These are phyloP conservation scores for Epirrhoe tristata DNA, from an alignment of 2,888 invertebrate genomes.

Conservation along the genomic window DNA sequence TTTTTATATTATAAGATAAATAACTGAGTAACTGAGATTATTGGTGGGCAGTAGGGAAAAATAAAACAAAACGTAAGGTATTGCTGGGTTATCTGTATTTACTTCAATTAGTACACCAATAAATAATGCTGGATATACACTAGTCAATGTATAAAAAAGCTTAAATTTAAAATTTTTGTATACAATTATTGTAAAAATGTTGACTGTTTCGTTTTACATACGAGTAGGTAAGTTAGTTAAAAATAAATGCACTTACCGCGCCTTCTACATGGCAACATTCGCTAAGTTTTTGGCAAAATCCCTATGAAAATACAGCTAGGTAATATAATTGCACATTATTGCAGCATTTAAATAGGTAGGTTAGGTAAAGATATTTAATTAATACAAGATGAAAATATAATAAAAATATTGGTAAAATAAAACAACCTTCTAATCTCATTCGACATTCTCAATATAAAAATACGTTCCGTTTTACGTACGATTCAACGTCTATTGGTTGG, in stretches of 20 bases:
- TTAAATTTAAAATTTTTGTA: slow-evolving; percentile 67
- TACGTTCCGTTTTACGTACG: slow-evolving; percentile 33
- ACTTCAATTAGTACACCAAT: slow-evolving; percentile 69
- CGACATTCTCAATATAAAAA: slow-evolving; percentile 21
- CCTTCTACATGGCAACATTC: slow-evolving; percentile 76
- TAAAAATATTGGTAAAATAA: slow-evolving; percentile 55
- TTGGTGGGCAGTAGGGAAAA: too few relatives aligned
- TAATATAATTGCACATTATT: slow-evolving; percentile 62
- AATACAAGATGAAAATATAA: slow-evolving; percentile 43
- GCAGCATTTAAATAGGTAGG: slow-evolving; percentile 32
- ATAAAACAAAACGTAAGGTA: slow-evolving; percentile 45
- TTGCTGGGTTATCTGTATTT: slow-evolving; percentile 73
- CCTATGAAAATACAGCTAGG: slow-evolving; percentile 59
- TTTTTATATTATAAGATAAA: too few relatives aligned
- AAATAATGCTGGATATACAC: slow-evolving; percentile 66
- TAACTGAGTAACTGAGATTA: too few relatives aligned
- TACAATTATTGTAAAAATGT: slow-evolving; percentile 64
- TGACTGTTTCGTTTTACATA: slow-evolving; percentile 52
- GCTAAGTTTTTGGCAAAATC: slow-evolving; percentile 70
- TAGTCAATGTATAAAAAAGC: slow-evolving; percentile 77
- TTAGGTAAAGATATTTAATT: slow-evolving; percentile 33
- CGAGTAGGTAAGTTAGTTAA: slow-evolving; percentile 62
- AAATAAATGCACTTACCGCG: slow-evolving; percentile 78
- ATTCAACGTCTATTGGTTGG: slow-evolving; percentile 1
- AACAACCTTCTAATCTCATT: slow-evolving; percentile 54